These are phyloP conservation scores for Deilephila elpenor DNA, from an alignment of 2,888 invertebrate genomes.

Conservation along the genomic window DNA sequence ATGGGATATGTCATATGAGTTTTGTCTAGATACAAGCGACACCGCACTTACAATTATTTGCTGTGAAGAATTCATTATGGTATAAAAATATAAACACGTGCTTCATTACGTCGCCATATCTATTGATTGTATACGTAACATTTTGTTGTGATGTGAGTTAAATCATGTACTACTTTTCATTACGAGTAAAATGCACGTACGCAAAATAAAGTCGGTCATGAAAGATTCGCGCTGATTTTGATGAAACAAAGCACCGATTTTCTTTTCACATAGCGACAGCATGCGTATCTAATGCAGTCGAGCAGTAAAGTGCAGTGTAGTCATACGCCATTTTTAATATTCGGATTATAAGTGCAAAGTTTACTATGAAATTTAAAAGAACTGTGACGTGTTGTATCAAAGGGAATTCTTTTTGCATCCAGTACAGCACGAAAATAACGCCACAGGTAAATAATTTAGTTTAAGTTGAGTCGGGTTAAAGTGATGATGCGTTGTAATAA, in stretches of 20 bases:
- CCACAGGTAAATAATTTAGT: slow-evolving; percentile 46
- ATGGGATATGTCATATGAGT: neutral
- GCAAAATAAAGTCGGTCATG: slow-evolving; percentile 73
- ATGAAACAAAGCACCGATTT: slow-evolving; percentile 61
- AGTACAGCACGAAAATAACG: slow-evolving; percentile 46
- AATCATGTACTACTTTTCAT: slow-evolving; percentile 64
- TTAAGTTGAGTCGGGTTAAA: too few relatives aligned
- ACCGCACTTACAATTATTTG: neutral
- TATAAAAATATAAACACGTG: slow-evolving; percentile 4
- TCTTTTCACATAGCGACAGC: slow-evolving; percentile 67
- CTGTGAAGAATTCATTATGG: neutral
- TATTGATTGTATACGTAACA: neutral
- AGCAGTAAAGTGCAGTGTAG: slow-evolving; percentile 57
- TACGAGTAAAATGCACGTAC: slow-evolving; percentile 59
- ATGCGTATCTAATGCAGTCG: slow-evolving; percentile 60
- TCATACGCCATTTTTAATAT: slow-evolving; percentile 45
- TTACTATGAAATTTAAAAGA: slow-evolving; percentile 77
- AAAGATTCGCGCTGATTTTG: slow-evolving; percentile 71
- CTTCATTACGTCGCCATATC: neutral
- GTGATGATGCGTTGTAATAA: too few relatives aligned
- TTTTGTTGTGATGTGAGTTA: slow-evolving; percentile 33
- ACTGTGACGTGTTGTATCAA: slow-evolving; percentile 73
- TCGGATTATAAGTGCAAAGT: slow-evolving; percentile 40
- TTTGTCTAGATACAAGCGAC: neutral
- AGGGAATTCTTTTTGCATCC: slow-evolving; percentile 68